phyloP scores from a whole-genome alignment of 1,140 invertebrate genomes.

The Stegodyphus mimosarum region DNA sequence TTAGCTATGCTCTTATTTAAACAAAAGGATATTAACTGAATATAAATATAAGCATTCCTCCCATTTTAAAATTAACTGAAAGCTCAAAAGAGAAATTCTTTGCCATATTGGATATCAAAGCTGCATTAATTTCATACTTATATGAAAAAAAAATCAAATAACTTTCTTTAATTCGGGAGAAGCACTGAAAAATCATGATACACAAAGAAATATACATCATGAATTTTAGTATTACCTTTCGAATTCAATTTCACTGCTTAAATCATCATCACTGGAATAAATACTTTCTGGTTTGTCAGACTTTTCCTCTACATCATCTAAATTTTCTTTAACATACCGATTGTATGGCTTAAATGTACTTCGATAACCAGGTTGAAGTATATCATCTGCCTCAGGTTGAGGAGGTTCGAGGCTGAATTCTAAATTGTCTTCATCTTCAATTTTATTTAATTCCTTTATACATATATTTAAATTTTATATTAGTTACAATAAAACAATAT shows the following conservation, averaged over 20 bases:
- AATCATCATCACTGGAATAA: conserved; percentile 54
- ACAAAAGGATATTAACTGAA: neutral
- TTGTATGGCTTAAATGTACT: conserved; percentile 20
- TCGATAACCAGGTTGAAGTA: neutral
- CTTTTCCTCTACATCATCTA: conserved; percentile 11
- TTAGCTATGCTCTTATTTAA: too few species aligned
- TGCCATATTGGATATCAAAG: too few species aligned
- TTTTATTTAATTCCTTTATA: conserved; percentile 10
- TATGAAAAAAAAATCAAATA: too few species aligned
- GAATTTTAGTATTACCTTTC: conserved; percentile 27
- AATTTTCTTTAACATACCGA: conserved; percentile 11
- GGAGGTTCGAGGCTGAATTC: conserved; percentile 12
- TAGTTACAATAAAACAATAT: neutral
- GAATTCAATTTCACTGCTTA: conserved; percentile 47
- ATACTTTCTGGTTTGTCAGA: conserved; percentile 33
- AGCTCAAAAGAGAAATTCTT: too few species aligned
- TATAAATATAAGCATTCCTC: neutral
- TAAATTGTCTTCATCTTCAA: conserved; percentile 42
- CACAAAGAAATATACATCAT: too few species aligned
- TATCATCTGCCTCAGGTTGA: conserved; percentile 14
- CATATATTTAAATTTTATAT: neutral
- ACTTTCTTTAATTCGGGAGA: too few species aligned
- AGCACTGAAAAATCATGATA: too few species aligned
- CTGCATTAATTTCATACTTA: too few species aligned
- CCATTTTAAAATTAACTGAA: too few species aligned